phyloP scores from a whole-genome alignment of 2,888 invertebrate genomes.

The Tetrapedia diversipes region DNA sequence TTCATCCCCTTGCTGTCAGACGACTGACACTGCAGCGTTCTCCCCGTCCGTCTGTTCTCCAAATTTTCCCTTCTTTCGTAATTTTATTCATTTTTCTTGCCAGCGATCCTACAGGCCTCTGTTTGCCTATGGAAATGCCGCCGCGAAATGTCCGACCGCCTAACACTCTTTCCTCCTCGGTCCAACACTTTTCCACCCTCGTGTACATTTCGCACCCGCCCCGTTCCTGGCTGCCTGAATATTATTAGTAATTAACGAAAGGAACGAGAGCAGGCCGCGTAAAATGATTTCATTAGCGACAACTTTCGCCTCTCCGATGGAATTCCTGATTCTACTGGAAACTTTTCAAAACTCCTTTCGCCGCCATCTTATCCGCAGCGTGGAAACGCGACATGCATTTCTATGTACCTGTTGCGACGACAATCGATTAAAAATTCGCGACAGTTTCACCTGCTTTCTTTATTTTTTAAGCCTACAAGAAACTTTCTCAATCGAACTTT shows the following conservation, averaged over 20 bases:
- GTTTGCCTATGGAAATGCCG: slow-evolving; percentile 70
- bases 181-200: slow-evolving; percentile 45
- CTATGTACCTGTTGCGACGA: too few relatives aligned
- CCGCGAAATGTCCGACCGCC: slow-evolving; percentile 38
- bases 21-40: slow-evolving; percentile 66
- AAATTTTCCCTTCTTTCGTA: slow-evolving; percentile 70
- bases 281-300: slow-evolving; percentile 54
- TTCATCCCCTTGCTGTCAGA: slow-evolving; percentile 73
- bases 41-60: slow-evolving; percentile 45
- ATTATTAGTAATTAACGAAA: slow-evolving; percentile 82
- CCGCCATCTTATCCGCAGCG: too few relatives aligned
- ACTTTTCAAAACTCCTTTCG: not conserved
- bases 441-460: too few relatives aligned
- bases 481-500: too few relatives aligned
- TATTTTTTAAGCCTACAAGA: too few relatives aligned
- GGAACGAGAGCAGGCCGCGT: slow-evolving; percentile 59
- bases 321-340: slow-evolving; percentile 20
- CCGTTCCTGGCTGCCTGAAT: slow-evolving; percentile 75
- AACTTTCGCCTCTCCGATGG: slow-evolving; percentile 23
- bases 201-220: slow-evolving; percentile 52
- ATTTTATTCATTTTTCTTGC: slow-evolving; percentile 73
- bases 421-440: too few relatives aligned
- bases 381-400: too few relatives aligned
- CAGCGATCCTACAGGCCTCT: slow-evolving; percentile 64
- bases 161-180: slow-evolving; percentile 40